Evolutionary conservation across 2,113 vertebrate species (phyloP).

Genomic region (Macaca mulatta): DNA sequence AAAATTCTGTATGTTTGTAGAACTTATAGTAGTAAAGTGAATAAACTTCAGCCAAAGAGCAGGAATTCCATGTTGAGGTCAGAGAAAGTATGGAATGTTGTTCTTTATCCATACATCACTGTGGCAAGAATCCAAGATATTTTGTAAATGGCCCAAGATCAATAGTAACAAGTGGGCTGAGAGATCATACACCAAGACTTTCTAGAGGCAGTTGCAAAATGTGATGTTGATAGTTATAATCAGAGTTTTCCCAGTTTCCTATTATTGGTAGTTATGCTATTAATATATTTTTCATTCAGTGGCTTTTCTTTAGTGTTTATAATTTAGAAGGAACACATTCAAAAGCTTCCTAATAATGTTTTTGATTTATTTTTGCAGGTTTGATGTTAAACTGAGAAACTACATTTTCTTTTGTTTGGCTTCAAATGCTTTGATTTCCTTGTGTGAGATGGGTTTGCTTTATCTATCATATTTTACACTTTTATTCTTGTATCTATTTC

Average conservation of each 20-base stretch:
- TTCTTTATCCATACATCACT: not conserved
- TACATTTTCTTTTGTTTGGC: not conserved
- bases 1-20: not conserved
- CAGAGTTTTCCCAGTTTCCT: not conserved
- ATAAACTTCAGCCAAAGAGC: not conserved
- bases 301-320: not conserved
- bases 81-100: not conserved
- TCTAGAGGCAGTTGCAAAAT: not conserved
- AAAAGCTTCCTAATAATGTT: not conserved
- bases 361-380: slow-evolving; percentile 38
- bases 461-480: not conserved
- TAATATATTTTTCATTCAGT: not conserved
- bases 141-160: not conserved
- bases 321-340: not conserved
- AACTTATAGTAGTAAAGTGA: not conserved
- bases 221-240: not conserved
- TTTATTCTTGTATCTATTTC: slow-evolving; percentile 23
- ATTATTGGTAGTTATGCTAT: not conserved
- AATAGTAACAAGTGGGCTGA: not conserved
- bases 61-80: not conserved
- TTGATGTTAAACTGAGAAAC: not conserved
- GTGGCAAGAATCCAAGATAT: not conserved
- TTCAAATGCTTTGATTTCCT: slow-evolving; percentile 39
- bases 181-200: not conserved
- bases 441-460: not conserved